phyloP scores from a whole-genome alignment of 2,797 vertebrate genomes.

The Salmo trutta region DNA sequence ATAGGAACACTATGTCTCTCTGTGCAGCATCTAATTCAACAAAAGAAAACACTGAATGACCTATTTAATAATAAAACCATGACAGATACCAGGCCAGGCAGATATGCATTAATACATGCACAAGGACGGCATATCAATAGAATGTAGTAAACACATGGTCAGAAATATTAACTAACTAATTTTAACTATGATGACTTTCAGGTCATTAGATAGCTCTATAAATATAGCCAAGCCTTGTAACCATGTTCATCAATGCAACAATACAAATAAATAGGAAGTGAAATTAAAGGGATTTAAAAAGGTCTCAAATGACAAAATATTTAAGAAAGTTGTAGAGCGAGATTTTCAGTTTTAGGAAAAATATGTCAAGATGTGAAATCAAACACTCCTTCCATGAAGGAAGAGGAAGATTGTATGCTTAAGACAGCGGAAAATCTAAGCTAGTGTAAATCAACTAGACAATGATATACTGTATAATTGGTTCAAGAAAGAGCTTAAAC shows the following conservation, averaged over 20 bases:
- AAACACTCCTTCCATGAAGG: slow-evolving; percentile 38
- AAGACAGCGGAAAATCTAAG: background rate
- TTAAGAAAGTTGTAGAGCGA: slow-evolving; percentile 22
- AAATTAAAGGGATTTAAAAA: background rate
- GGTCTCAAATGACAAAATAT: slow-evolving; percentile 22
- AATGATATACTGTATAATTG: slow-evolving; percentile 61
- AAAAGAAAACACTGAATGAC: slow-evolving; percentile 57
- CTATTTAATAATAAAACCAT: slow-evolving; percentile 30
- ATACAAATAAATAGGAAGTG: slow-evolving; percentile 13
- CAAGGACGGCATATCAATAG: background rate
- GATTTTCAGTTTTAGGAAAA: slow-evolving; percentile 2
- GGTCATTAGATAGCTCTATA: background rate
- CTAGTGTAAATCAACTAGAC: slow-evolving; percentile 21
- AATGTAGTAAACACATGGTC: background rate
- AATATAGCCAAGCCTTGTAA: background rate
- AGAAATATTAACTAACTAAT: background rate
- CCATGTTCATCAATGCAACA: slow-evolving; percentile 8
- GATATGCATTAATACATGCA: background rate
- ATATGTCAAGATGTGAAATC: background rate
- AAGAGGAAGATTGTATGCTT: slow-evolving; percentile 3
- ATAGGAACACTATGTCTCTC: slow-evolving; percentile 76
- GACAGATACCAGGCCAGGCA: background rate
- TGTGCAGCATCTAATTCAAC: slow-evolving; percentile 71
- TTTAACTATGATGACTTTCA: background rate
- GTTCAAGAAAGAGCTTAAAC: slow-evolving; percentile 66